phyloP scores from a whole-genome alignment of 2,113 vertebrate species.

The Apaloderma vittatum region DNA sequence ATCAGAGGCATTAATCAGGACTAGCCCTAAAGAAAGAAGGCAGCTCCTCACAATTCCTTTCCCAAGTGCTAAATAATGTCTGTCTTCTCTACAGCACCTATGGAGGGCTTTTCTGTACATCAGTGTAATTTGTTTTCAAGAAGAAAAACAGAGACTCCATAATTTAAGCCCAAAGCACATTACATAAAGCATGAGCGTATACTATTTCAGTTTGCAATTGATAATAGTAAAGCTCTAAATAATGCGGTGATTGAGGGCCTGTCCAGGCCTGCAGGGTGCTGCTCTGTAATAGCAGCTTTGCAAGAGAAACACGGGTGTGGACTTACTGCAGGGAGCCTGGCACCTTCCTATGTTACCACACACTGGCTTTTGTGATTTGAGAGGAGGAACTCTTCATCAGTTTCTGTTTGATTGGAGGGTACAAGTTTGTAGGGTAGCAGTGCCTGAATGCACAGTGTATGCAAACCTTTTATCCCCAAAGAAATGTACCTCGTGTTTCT shows the following conservation, averaged over 20 bases:
- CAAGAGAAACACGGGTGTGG: rapidly evolving
- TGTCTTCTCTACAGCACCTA: rapidly evolving
- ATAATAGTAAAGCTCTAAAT: background rate
- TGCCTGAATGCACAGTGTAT: background rate
- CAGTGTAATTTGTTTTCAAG: background rate
- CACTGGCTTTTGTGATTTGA: background rate
- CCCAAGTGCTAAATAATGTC: background rate
- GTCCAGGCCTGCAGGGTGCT: rapidly evolving
- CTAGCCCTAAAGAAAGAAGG: background rate
- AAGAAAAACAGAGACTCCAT: background rate
- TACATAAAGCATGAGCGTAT: background rate
- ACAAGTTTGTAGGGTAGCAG: background rate
- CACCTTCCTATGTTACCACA: background rate
- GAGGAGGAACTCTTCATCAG: background rate
- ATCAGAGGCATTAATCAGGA: background rate
- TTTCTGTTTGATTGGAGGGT: background rate
- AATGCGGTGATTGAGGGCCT: background rate
- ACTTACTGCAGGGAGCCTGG: background rate
- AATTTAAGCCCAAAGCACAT: background rate
- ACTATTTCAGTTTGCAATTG: background rate
- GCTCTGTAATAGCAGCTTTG: background rate
- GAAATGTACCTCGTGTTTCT: background rate
- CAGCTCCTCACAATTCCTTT: background rate
- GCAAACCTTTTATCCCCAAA: background rate
- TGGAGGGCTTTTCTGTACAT: background rate